Percentiles rank a stretch among this genome's conserved stretches.
Evolutionary conservation across 2,888 invertebrate species (phyloP).

Genomic region (Dolichopus griseipennis): DNA sequence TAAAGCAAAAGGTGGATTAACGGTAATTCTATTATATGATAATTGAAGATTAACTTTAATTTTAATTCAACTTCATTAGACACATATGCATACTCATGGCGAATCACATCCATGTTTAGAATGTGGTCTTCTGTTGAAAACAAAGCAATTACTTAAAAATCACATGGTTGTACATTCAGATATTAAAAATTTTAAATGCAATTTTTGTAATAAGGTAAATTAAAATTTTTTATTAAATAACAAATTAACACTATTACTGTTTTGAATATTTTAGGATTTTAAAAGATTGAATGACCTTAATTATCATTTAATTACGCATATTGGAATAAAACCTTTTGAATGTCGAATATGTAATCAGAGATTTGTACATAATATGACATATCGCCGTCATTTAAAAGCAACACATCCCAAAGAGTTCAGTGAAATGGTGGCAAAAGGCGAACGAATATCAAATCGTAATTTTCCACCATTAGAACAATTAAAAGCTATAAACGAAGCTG

Average conservation of each 20-base stretch:
- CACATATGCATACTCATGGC: slow-evolving; percentile 44
- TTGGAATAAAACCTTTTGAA: slow-evolving; percentile 40
- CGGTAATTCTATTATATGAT: neutral
- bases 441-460: neutral
- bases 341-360: slow-evolving; percentile 41
- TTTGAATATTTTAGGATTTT: slow-evolving; percentile 26
- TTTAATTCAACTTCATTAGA: slow-evolving; percentile 22
- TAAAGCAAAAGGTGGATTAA: neutral
- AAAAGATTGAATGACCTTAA: slow-evolving; percentile 41
- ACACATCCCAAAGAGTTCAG: slow-evolving; percentile 40
- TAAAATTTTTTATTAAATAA: no score
- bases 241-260: no score
- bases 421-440: slow-evolving; percentile 33
- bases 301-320: slow-evolving; percentile 41
- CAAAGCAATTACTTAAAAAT: slow-evolving; percentile 44
- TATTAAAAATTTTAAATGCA: slow-evolving; percentile 37
- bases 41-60: neutral
- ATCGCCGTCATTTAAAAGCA: slow-evolving; percentile 41
- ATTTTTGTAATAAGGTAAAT: slow-evolving; percentile 31
- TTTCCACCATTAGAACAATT: no score
- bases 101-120: slow-evolving; percentile 42
- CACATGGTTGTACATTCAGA: slow-evolving; percentile 42
- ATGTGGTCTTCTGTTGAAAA: slow-evolving; percentile 42
- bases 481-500: no score
- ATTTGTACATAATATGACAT: slow-evolving; percentile 42